Evolutionary conservation across 2,888 invertebrate species (phyloP).

Genomic region (Chirona hameri): DNA sequence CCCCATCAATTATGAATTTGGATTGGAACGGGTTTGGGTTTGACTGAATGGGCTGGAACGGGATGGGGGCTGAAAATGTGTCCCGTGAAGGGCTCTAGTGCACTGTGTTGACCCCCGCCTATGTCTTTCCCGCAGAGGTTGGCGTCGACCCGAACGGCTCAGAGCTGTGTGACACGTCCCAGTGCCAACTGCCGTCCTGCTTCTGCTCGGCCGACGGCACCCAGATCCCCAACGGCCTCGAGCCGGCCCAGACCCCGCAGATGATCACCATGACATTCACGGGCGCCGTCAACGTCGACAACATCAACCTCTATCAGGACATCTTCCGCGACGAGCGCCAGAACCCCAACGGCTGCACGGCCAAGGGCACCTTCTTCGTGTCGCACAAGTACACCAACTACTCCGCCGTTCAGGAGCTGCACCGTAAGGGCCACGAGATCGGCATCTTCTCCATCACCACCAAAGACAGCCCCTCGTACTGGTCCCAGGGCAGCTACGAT

Average conservation of each 20-base stretch:
- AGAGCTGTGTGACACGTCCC: constrained; percentile 43
- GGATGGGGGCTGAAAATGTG: too few species aligned
- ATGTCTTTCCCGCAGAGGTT: constrained; percentile 40
- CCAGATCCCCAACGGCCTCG: constrained; percentile 44
- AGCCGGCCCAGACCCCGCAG: constrained; percentile 44
- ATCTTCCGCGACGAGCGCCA: constrained; percentile 43
- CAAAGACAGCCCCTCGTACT: constrained; percentile 87
- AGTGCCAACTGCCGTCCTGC: constrained; percentile 46
- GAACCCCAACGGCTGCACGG: constrained; percentile 46
- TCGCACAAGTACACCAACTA: constrained; percentile 47
- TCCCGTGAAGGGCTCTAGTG: too few species aligned
- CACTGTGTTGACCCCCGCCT: too few species aligned
- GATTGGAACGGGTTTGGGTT: too few species aligned
- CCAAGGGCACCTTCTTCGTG: constrained; percentile 46
- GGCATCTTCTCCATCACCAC: constrained; percentile 87
- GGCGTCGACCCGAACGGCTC: constrained; percentile 46
- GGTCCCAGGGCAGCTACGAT: constrained; percentile 80
- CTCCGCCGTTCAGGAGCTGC: constrained; percentile 46
- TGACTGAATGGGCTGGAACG: too few species aligned
- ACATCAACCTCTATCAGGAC: constrained; percentile 46
- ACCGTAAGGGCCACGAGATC: constrained; percentile 81
- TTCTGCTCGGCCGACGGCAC: constrained; percentile 47
- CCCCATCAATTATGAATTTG: too few species aligned
- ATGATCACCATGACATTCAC: constrained; percentile 47
- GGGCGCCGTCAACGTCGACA: constrained; percentile 46